Base-by-base conservation (phyloP, 2,797 vertebrate species). In the Anas bahamensis region DNA sequence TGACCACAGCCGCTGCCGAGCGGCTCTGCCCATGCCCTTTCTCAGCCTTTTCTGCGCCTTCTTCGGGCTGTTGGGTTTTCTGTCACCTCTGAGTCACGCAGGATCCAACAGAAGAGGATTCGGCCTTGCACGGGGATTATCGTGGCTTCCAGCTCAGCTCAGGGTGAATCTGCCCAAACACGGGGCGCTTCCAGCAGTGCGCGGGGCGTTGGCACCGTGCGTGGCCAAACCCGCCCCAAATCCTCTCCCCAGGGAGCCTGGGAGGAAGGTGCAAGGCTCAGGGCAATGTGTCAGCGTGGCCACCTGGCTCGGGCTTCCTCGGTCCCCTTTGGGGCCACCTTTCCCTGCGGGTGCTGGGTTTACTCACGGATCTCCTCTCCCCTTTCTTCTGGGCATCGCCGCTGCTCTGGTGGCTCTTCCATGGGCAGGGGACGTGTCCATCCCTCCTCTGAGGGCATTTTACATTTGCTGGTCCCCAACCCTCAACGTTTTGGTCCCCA, bases 91-190 rank as follows among this genome's bases (percentile, higher is more conserved):
- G 90, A 95, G 78, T 95, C 94, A 90, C 5, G 19, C 60, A 55
- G 93, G 60, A 89, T 74, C 88, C 81, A 60, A 35, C 11, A 89
- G 23, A 29, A 50, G 90, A 90, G 71, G 53, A 53, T 65, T 83
- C 57, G 74, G 73, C 64, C 70, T 89, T 78, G 89, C n/a, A 26
- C 52, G 69, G 88, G 93, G 94, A 93, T 94, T 94, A 93, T 77
- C 46, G 39, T 13, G 88, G 88, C 83, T 70, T 91, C 90, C 87
- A 80, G 46, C 76, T 92, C 60, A 78, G 5, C 85, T 94, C 84
- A 24, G 13, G 57, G 88, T 1, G 22, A 71, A 91, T 64, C 93
- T 73, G 50, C 53, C 13, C 33, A 50, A 64, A 89, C 83, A 89
- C 53, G 56, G 52, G 72, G 16, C 46, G 17, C 60, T 92, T 59